phyloP scores from a whole-genome alignment of 2,888 invertebrate genomes.

The Ennomos fuscantarius region DNA sequence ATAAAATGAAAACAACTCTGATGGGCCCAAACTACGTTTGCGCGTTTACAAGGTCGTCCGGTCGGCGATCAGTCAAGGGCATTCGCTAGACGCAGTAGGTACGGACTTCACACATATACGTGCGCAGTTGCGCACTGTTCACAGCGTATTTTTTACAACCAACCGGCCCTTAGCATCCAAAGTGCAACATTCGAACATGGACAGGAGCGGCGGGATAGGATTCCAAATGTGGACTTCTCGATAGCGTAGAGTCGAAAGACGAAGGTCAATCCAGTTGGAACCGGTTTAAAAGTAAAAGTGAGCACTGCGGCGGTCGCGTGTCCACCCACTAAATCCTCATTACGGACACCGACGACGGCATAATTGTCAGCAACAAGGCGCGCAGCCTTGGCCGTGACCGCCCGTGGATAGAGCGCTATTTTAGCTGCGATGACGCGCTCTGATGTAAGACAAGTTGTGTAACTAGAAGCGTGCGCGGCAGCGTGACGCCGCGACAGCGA shows the following conservation, averaged over 20 bases:
- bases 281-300: conserved; percentile 84
- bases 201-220: conserved; percentile 25
- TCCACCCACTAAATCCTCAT: conserved; percentile 83
- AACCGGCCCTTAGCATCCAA: conserved; percentile 7
- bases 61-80: conserved; percentile 82
- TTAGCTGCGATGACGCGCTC: conserved; percentile 78
- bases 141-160: conserved; percentile 55
- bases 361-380: conserved; percentile 75
- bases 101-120: conserved; percentile 43
- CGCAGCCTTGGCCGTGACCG: conserved; percentile 85
- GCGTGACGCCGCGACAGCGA: conserved; percentile 46
- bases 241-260: conserved; percentile 43
- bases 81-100: conserved; percentile 72
- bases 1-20: conserved; percentile 56
- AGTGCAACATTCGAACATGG: conserved; percentile 10
- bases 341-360: conserved; percentile 67
- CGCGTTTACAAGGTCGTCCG: conserved; percentile 77
- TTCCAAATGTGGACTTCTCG: conserved; percentile 34
- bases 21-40: conserved; percentile 77
- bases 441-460: conserved; percentile 78
- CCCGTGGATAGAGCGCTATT: conserved; percentile 76
- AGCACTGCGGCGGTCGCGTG: conserved; percentile 67
- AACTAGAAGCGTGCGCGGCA: conserved; percentile 66
- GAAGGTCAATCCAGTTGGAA: conserved; percentile 64
- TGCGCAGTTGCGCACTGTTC: conserved; percentile 47